These are phyloP conservation scores for Epizoanthus rinbou DNA, from an alignment of 92 coral and sea anemone species.

Conservation along the genomic window DNA sequence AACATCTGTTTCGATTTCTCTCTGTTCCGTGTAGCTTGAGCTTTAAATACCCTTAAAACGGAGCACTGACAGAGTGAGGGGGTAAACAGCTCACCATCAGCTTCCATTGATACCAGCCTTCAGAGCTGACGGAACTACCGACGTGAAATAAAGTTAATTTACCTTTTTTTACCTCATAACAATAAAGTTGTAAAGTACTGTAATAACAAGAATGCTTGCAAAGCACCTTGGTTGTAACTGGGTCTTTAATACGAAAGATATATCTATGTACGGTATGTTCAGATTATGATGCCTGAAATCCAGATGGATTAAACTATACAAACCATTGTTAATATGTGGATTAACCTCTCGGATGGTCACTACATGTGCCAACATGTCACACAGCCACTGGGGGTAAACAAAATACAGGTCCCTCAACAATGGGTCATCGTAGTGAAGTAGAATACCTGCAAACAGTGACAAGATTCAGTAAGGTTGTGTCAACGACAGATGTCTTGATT, in stretches of 20 bases:
- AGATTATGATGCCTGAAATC: too few species aligned
- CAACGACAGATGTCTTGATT: neutral
- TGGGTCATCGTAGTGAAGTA: conserved; percentile 95
- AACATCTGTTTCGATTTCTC: too few species aligned
- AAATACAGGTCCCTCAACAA: conserved; percentile 92
- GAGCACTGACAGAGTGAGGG: too few species aligned
- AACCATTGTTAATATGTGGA: conserved; percentile 97
- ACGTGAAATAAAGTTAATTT: too few species aligned
- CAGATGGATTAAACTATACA: neutral
- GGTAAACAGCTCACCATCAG: too few species aligned
- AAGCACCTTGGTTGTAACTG: too few species aligned
- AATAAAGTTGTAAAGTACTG: neutral
- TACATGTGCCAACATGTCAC: conserved; percentile 99
- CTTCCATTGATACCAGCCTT: too few species aligned
- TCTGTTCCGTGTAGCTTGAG: too few species aligned
- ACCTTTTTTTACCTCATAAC: neutral
- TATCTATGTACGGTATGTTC: too few species aligned
- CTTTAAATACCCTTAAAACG: too few species aligned
- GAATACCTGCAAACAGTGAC: conserved; percentile 73
- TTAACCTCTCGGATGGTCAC: conserved; percentile 97
- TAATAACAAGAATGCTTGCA: neutral
- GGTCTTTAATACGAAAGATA: too few species aligned
- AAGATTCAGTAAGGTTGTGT: neutral
- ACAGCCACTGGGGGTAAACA: conserved; percentile 98
- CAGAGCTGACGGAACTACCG: too few species aligned